Conservation (phyloP, 1,140 invertebrate species). For the Drosophila melanica region DNA sequence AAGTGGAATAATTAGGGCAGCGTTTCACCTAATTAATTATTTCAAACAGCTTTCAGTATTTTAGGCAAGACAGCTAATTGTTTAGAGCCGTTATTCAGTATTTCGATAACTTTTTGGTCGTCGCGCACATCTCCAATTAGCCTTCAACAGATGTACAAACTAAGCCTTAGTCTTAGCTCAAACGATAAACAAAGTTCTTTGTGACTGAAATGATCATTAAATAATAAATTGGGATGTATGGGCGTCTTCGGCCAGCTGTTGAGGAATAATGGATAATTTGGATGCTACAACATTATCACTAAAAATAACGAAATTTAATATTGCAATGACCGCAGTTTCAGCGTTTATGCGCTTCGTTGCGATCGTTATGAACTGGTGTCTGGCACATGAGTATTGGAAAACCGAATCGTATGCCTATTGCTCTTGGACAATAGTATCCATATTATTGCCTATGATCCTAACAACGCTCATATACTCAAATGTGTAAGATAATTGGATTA, state of each 20-base stretch:
- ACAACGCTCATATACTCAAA: constrained; percentile 62
- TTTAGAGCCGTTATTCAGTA: neutral
- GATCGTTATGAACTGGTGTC: constrained; percentile 58
- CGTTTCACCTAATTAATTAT: neutral
- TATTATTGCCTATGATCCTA: constrained; percentile 53
- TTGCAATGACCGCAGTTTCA: constrained; percentile 37
- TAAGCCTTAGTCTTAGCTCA: neutral
- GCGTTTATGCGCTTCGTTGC: constrained; percentile 48
- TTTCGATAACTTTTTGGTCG: constrained; percentile 15
- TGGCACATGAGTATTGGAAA: constrained; percentile 53
- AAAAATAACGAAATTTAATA: constrained; percentile 36
- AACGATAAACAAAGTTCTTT: neutral
- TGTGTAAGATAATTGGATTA: constrained; percentile 45
- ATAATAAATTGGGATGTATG: neutral
- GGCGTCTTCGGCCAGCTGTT: neutral
- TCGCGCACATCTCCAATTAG: constrained; percentile 17
- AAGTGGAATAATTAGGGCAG: neutral
- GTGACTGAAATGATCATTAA: constrained; percentile 11
- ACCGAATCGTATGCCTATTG: constrained; percentile 39
- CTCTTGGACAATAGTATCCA: constrained; percentile 59
- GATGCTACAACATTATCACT: constrained; percentile 5
- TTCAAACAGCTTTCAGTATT: constrained; percentile 2
- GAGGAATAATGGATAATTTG: neutral
- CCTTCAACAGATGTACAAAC: neutral
- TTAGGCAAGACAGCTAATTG: neutral